These are phyloP conservation scores for Dolichopus griseipennis DNA, from an alignment of 2,888 invertebrate species.

Conservation along the genomic window DNA sequence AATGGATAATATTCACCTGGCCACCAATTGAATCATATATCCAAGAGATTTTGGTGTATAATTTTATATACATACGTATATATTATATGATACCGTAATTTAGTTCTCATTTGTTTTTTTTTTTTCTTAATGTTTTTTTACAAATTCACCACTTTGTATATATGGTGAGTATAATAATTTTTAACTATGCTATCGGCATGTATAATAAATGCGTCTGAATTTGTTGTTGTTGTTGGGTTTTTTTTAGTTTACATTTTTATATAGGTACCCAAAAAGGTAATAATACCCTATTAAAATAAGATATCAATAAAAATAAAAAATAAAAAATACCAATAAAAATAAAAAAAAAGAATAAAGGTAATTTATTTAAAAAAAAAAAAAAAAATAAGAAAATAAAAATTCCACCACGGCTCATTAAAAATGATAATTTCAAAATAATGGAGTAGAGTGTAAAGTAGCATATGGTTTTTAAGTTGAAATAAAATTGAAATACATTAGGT, in stretches of 20 bases:
- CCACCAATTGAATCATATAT: conserved; percentile 1
- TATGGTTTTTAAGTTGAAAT: neutral
- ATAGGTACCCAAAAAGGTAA: neutral
- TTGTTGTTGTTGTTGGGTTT: no score
- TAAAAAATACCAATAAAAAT: neutral
- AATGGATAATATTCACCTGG: neutral
- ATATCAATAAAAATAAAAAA: no score
- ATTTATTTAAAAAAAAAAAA: neutral
- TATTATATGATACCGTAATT: neutral
- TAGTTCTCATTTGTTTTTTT: neutral
- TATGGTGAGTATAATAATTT: no score
- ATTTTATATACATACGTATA: no score
- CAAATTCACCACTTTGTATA: neutral
- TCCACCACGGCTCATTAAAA: neutral
- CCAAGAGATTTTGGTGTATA: neutral
- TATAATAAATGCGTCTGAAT: no score
- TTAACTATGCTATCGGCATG: no score
- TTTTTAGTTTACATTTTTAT: no score
- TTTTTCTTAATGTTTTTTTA: no score
- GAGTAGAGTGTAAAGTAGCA: neutral
- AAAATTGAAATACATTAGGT: neutral
- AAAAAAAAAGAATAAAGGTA: neutral
- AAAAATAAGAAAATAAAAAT: neutral
- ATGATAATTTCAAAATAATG: neutral
- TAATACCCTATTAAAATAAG: conserved; percentile 1